Percentiles rank a stretch among this genome's conserved stretches.
Conservation (phyloP, 2,888 invertebrate genomes). For the Stegophylla sp. region DNA sequence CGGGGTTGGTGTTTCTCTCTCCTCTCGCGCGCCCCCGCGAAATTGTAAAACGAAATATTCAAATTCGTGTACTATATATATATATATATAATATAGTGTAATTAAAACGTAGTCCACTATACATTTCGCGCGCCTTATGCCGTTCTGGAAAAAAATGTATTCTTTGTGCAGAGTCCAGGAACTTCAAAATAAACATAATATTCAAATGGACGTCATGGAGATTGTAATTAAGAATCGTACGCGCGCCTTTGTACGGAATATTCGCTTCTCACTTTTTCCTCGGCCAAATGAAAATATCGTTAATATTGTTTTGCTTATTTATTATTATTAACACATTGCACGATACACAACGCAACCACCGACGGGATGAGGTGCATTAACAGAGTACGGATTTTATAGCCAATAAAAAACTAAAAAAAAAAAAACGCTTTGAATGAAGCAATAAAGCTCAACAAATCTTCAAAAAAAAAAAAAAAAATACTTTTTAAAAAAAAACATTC, state of each 20-base stretch:
- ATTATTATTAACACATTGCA: too few relatives aligned
- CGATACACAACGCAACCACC: too few relatives aligned
- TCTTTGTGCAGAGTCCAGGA: neutral
- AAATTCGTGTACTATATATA: neutral
- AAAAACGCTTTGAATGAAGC: too few relatives aligned
- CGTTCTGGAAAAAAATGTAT: neutral
- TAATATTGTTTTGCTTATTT: neutral
- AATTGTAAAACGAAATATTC: neutral
- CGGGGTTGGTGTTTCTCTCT: neutral
- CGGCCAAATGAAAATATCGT: neutral
- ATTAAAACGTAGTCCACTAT: neutral
- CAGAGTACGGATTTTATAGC: too few relatives aligned
- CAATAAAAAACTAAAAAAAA: too few relatives aligned
- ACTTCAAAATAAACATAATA: neutral
- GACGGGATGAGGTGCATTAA: too few relatives aligned
- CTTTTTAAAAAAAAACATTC: too few relatives aligned
- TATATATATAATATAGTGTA: neutral
- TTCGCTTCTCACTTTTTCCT: neutral
- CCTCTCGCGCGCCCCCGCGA: too few relatives aligned
- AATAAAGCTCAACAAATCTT: too few relatives aligned
- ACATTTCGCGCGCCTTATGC: neutral
- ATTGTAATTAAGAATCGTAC: slow-evolving; percentile 31
- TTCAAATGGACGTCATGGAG: neutral
- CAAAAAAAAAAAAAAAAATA: too few relatives aligned
- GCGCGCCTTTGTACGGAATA: neutral